These are phyloP conservation scores for Phania funesta DNA, from an alignment of 2,888 invertebrate species.

Conservation along the genomic window DNA sequence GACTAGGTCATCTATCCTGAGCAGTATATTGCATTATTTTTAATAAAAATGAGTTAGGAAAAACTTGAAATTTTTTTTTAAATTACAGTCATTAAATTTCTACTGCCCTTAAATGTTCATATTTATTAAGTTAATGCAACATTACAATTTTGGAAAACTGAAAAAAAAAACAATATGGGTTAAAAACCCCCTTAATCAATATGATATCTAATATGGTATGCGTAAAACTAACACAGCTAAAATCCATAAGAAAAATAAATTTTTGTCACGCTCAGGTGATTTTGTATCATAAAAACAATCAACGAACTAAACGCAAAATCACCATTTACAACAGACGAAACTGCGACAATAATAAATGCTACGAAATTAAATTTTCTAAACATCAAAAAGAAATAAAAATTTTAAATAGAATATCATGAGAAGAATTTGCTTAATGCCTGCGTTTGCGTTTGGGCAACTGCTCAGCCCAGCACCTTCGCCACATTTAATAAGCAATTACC, in stretches of 20 bases:
- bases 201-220: no score
- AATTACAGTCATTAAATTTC: no score
- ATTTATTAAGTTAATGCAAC: no score
- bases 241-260: conserved; percentile 51
- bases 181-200: background rate
- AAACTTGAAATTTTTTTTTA: no score
- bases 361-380: background rate
- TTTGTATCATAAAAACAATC: conserved; percentile 16
- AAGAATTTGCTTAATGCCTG: conserved; percentile 58
- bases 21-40: no score
- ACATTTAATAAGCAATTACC: background rate
- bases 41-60: no score
- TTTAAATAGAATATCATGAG: conserved; percentile 21
- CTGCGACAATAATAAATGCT: conserved; percentile 1
- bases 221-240: background rate
- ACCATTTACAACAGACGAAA: conserved; percentile 27
- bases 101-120: no score
- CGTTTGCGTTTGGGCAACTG: background rate
- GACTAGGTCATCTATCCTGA: no score
- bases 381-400: background rate
- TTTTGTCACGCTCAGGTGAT: conserved; percentile 62
- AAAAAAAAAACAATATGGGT: no score
- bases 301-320: conserved; percentile 26
- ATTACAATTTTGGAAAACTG: no score
- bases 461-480: background rate